A percentile compares a stretch with the other conserved stretches of the same genome.
Conservation (phyloP, 2,888 invertebrate genomes). For the Acrobasis repandana region DNA sequence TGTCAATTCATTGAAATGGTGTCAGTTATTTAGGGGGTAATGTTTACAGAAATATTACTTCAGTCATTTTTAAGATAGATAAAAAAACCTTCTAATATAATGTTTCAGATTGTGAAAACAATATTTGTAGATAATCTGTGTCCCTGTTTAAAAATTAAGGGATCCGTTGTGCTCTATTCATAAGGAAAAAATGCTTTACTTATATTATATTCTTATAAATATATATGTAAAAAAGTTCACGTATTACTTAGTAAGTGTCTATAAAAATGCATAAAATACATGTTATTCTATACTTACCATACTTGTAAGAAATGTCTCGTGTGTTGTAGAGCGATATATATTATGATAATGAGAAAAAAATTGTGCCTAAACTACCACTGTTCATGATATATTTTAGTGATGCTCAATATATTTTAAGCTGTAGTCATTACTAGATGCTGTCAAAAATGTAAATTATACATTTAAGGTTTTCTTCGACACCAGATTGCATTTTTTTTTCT, state of each 20-base stretch:
- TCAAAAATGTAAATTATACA: constrained; percentile 55
- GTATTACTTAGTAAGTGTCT: constrained; percentile 79
- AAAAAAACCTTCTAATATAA: constrained; percentile 60
- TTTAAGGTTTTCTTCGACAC: constrained; percentile 60
- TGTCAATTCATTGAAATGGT: constrained; percentile 78
- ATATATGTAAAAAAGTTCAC: constrained; percentile 79
- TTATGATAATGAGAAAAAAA: constrained; percentile 43
- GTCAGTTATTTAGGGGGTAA: constrained; percentile 71
- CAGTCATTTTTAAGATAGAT: constrained; percentile 61
- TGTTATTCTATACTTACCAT: constrained; percentile 63
- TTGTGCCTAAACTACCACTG: constrained; percentile 77
- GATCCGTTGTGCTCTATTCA: constrained; percentile 76
- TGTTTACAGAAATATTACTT: constrained; percentile 43
- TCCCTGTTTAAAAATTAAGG: constrained; percentile 65
- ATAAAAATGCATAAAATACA: constrained; percentile 66
- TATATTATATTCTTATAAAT: constrained; percentile 82
- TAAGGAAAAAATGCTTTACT: constrained; percentile 81
- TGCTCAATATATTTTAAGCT: constrained; percentile 78
- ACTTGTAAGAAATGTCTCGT: constrained; percentile 63
- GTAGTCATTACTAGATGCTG: constrained; percentile 74
- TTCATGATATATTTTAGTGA: constrained; percentile 63
- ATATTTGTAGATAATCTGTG: constrained; percentile 73
- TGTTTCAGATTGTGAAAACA: constrained; percentile 61
- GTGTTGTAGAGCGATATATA: constrained; percentile 60
- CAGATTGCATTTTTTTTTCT: constrained; percentile 68